Base-by-base conservation (phyloP, 2,888 invertebrate species). In the Diadegma fenestrale region DNA sequence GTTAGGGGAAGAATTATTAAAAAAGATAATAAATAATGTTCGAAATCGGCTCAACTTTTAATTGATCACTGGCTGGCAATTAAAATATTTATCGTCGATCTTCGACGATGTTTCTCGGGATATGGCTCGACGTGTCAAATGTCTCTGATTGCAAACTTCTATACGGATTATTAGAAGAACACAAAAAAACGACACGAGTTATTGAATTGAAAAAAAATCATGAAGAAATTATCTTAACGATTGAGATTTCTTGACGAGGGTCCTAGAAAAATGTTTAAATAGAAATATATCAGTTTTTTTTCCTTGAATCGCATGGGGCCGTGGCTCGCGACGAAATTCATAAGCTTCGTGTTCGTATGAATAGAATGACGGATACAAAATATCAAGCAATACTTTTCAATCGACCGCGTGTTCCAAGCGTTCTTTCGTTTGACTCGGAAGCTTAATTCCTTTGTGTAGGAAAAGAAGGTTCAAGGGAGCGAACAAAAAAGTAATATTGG, bases 331-430 rank as follows among this genome's bases (percentile, higher is more conserved):
- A 33, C 14, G 12, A 17, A 37, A 82, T 19, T 58, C 30, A 37
- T 26, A 12, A 68, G 10, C n/a, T 58, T 33, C 30, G 61, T 71
- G 14, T 48, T 10, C 26, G 19, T 43, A 26, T 69, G 17, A 5
- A 43, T 48, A 69, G 17, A 12, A 0, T 7, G 54, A 54, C 14
- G 12, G 66, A 37, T 30, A n/a, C 30, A 66, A 61, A 63, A 73
- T 30, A 61, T 68, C 33, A 68, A 30, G 30, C 45, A 75, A 82
- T 69, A 75, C 73, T 79, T 85, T 85, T 79, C 75, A 82, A 79
- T 80, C 48, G 71, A 54, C 41, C n/a, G 68, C 22, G 45, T 41
- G 41, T 43, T 68, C 33, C 63, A 80, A 51, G 58, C 63, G 48
- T 33, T 26, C 80, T 45, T 77, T 84, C 64, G 51, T 64, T 30